A percentile compares a stretch with the other conserved stretches of the same genome.
Conservation (phyloP, 2,113 vertebrate species). For the Melospiza georgiana region DNA sequence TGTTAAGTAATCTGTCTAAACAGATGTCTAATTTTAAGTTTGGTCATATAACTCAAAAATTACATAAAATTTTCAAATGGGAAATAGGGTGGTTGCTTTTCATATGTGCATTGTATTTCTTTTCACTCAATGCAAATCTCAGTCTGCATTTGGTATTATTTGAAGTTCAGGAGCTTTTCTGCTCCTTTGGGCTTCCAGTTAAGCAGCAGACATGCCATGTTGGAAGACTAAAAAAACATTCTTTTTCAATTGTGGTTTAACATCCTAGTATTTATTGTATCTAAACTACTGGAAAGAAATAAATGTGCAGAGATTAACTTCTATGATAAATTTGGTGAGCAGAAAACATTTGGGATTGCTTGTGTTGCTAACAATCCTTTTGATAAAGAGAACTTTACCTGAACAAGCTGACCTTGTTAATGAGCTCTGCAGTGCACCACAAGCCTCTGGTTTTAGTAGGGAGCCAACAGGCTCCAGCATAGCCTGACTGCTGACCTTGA, state of each 20-base stretch:
- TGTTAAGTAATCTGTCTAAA: constrained; percentile 43
- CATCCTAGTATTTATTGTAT: neutral
- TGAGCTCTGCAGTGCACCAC: neutral
- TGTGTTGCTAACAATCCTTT: neutral
- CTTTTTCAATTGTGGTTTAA: neutral
- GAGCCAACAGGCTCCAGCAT: neutral
- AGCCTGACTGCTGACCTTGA: neutral
- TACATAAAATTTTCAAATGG: neutral
- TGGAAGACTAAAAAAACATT: neutral
- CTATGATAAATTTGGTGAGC: neutral
- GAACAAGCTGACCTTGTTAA: neutral
- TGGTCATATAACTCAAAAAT: constrained; percentile 1
- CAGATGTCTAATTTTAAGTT: constrained; percentile 37
- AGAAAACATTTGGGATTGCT: neutral
- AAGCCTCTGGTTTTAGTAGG: neutral
- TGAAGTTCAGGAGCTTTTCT: neutral
- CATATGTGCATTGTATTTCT: neutral
- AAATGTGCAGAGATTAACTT: neutral
- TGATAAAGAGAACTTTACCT: neutral
- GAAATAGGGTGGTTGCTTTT: neutral
- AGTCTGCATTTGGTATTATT: neutral
- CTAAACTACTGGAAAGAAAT: neutral
- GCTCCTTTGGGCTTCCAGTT: neutral
- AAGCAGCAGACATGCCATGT: neutral
- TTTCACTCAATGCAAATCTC: neutral